Evolutionary conservation across 2,888 invertebrate species (phyloP).

Genomic region (Protodeltote pygarga): DNA sequence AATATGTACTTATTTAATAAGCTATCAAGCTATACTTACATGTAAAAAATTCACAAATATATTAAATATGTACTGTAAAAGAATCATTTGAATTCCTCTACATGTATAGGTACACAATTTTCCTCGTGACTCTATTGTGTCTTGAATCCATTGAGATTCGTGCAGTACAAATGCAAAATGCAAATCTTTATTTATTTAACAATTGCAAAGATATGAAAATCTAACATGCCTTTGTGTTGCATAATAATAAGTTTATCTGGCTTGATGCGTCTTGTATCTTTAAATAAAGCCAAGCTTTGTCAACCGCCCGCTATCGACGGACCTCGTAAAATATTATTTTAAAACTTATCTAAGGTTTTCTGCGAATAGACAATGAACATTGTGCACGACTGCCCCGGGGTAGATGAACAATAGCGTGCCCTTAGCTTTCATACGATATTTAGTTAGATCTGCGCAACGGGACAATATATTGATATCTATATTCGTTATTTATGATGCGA

Average conservation of each 20-base stretch:
- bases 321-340: slow-evolving; percentile 61
- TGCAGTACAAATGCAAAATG: too few relatives aligned
- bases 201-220: not conserved
- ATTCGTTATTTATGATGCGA: slow-evolving; percentile 16
- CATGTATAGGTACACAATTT: too few relatives aligned
- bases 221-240: not conserved
- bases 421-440: slow-evolving; percentile 60
- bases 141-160: too few relatives aligned
- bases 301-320: slow-evolving; percentile 47
- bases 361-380: slow-evolving; percentile 77
- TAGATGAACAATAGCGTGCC: slow-evolving; percentile 63
- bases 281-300: slow-evolving; percentile 44
- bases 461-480: slow-evolving; percentile 46
- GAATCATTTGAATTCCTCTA: too few relatives aligned
- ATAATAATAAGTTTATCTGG: slow-evolving; percentile 11
- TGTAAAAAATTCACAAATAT: too few relatives aligned
- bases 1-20: too few relatives aligned
- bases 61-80: too few relatives aligned
- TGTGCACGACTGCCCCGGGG: slow-evolving; percentile 70
- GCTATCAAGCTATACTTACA: too few relatives aligned
- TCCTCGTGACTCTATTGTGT: too few relatives aligned
- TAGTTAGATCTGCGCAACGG: slow-evolving; percentile 61
- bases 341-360: slow-evolving; percentile 60
- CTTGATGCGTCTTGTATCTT: slow-evolving; percentile 20
- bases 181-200: too few relatives aligned